Base-by-base conservation (phyloP, 2,113 vertebrate species). In the Typhlomys cinereus region DNA sequence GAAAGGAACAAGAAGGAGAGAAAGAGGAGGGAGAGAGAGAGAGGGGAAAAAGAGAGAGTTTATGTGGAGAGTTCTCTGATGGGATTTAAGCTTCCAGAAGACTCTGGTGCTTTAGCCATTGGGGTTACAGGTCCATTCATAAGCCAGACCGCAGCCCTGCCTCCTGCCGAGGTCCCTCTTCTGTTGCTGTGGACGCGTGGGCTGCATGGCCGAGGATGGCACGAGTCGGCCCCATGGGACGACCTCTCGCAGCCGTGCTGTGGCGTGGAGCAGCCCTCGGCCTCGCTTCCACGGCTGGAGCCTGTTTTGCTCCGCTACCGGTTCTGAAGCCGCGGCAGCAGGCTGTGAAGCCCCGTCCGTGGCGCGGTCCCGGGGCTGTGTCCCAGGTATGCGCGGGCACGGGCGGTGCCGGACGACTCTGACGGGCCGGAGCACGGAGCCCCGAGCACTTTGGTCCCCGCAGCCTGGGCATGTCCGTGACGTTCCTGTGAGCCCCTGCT, bases 51-150 rank as follows among this genome's bases (percentile, higher is more conserved):
- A 10, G 17, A 39, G 61, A 21, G n/a, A 78, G n/a, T 5, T 25
- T 6, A 2, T 10, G 14, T 21, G n/a, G n/a, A n/a, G n/a, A n/a
- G n/a, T n/a, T n/a, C 67, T 74, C 25, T 54, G 20, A 41, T 18
- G 46, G 50, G 39, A 27, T 27, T 5, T 8, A 25, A 57, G 17
- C 8, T n/a, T 82, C 31, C 18, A 52, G 52, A 52, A 52, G 52
- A 52, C 52, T 52, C 54, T 71, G 18, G 4, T 7, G 36, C 7
- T 11, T 21, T 34, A 59, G 57, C 54, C 1, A 5, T 13, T 4
- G 8, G 20, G 8, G 3, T 15, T 2, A 10, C 0, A 0, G 7
- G 10, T 7, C 21, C 0, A 0, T 14, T 14, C 23, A 62, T 0
- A 36, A 15, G 36, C 62, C 27, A 17, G 64, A 25, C 62, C 27